A percentile compares a stretch with the other conserved stretches of the same genome.
Conservation (phyloP, 2,113 vertebrate genomes). For the Phalacrocorax aristotelis region DNA sequence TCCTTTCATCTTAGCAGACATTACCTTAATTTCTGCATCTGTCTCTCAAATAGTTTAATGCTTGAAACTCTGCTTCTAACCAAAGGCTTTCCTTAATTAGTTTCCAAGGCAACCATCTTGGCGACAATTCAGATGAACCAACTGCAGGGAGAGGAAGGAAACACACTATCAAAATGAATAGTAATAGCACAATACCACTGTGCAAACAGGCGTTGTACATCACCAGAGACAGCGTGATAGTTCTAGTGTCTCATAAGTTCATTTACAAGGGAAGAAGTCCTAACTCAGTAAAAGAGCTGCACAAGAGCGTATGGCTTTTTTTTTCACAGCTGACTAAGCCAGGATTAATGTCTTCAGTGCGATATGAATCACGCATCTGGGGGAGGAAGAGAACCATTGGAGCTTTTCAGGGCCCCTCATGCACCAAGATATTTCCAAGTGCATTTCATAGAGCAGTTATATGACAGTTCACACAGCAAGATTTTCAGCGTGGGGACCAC, state of each 20-base stretch:
- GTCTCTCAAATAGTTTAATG: constrained; percentile 65
- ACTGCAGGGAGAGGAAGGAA: constrained; percentile 55
- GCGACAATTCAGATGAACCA: constrained; percentile 53
- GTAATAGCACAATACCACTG: constrained; percentile 51
- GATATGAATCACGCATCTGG: not conserved
- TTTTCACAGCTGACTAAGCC: not conserved
- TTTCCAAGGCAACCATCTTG: constrained; percentile 71
- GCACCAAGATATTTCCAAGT: not conserved
- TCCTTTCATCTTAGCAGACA: constrained; percentile 62
- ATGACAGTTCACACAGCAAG: not conserved
- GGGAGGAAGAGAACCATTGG: not conserved
- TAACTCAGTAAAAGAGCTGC: not conserved
- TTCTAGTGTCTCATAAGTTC: constrained; percentile 31
- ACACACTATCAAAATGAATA: constrained; percentile 56
- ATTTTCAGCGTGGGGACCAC: not conserved
- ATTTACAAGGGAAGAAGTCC: constrained; percentile 25
- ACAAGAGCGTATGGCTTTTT: not conserved
- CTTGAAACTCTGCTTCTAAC: constrained; percentile 63
- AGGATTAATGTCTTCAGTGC: not conserved
- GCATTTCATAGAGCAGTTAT: accelerated
- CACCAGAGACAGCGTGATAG: not conserved
- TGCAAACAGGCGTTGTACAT: constrained; percentile 56
- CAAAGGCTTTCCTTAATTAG: constrained; percentile 65
- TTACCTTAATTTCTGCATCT: constrained; percentile 76
- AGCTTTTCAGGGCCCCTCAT: not conserved